Conservation (phyloP, 1,140 invertebrate species). For the Drosophila tropicalis region DNA sequence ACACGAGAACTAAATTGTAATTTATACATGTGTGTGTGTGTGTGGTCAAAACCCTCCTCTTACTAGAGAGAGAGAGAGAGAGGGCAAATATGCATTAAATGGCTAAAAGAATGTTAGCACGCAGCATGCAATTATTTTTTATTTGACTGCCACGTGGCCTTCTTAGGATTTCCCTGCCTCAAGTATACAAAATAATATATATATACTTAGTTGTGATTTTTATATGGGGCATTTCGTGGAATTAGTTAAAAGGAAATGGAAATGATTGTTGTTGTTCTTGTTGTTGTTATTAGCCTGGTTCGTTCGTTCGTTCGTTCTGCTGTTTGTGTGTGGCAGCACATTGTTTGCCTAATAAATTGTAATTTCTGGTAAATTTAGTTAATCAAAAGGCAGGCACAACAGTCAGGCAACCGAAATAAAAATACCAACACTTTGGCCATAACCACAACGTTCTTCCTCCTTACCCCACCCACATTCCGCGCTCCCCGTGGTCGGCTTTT, state of each 20-base stretch:
- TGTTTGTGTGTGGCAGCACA: slow-evolving; percentile 1
- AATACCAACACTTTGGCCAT: slow-evolving; percentile 15
- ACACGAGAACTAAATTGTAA: slow-evolving; percentile 24
- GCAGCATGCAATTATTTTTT: slow-evolving; percentile 65
- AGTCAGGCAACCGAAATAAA: neutral
- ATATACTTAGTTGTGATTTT: slow-evolving; percentile 32
- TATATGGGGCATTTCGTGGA: slow-evolving; percentile 23
- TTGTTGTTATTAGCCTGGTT: neutral
- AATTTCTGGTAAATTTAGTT: slow-evolving; percentile 38
- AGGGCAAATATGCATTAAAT: slow-evolving; percentile 51
- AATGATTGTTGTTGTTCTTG: slow-evolving; percentile 8
- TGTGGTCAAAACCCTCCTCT: neutral
- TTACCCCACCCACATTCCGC: neutral
- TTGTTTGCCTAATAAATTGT: slow-evolving; percentile 26
- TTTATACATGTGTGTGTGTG: slow-evolving; percentile 51
- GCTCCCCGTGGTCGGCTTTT: too few species aligned
- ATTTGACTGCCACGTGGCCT: slow-evolving; percentile 33
- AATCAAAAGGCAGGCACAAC: slow-evolving; percentile 2
- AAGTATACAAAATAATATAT: neutral
- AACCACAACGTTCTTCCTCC: neutral
- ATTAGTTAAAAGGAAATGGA: slow-evolving; percentile 24
- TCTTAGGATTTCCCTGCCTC: neutral
- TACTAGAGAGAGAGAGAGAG: too few species aligned
- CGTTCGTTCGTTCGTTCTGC: too few species aligned
- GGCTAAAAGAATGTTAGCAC: slow-evolving; percentile 70